Percentiles rank a stretch among this genome's conserved stretches.
Conservation (phyloP, 1,140 invertebrate species). For the Alviniconcha marisindica region DNA sequence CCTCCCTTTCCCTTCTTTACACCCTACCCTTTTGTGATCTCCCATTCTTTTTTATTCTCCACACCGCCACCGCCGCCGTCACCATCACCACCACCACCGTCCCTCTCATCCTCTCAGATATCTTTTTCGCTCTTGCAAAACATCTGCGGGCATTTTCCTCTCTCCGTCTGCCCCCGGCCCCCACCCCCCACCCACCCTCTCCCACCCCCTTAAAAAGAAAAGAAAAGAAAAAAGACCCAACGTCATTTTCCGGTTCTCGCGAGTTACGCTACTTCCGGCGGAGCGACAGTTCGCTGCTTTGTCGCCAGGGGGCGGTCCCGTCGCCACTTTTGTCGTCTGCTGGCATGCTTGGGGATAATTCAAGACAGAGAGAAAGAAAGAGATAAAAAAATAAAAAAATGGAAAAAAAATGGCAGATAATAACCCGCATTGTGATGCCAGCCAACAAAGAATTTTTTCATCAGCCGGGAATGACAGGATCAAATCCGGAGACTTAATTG, state of each 20-base stretch:
- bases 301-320: slow-evolving; percentile 18
- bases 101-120: slow-evolving; percentile 9
- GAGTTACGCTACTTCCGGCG: slow-evolving; percentile 34
- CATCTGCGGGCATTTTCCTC: slow-evolving; percentile 40
- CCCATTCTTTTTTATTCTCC: background rate
- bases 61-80: background rate
- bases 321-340: slow-evolving; percentile 32
- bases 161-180: too few relatives aligned
- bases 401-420: slow-evolving; percentile 37
- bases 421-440: slow-evolving; percentile 37
- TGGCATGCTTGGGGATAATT: slow-evolving; percentile 25
- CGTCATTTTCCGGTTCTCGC: slow-evolving; percentile 37
- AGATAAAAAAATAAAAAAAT: too few relatives aligned
- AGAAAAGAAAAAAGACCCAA: background rate
- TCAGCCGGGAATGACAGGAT: slow-evolving; percentile 21
- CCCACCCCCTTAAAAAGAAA: too few relatives aligned
- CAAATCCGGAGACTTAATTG: slow-evolving; percentile 33
- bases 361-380: background rate
- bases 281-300: slow-evolving; percentile 29
- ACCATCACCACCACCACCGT: background rate
- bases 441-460: slow-evolving; percentile 28
- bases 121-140: slow-evolving; percentile 30
- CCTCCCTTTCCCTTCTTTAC: background rate
- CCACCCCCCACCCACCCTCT: background rate
- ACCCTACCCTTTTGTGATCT: background rate